phyloP scores from a whole-genome alignment of 92 coral and sea anemone species.

The Epizoanthus scotinus region DNA sequence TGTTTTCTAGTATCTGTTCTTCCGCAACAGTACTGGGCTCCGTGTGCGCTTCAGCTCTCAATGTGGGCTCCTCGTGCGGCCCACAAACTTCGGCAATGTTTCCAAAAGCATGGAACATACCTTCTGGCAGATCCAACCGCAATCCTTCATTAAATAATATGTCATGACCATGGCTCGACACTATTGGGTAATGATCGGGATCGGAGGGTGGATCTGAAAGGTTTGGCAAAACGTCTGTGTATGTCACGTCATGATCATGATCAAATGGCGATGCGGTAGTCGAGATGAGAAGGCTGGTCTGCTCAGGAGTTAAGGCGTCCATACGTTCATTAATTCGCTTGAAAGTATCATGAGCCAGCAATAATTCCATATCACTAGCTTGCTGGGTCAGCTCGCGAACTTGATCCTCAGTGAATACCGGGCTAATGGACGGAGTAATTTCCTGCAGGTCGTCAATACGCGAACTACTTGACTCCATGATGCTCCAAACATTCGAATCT shows the following conservation, averaged over 20 bases:
- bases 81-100: slow-evolving; percentile 24
- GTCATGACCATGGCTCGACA: slow-evolving; percentile 50
- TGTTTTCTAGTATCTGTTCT: slow-evolving; percentile 28
- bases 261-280: slow-evolving; percentile 60
- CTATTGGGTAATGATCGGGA: slow-evolving; percentile 52
- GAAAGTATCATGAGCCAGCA: slow-evolving; percentile 72
- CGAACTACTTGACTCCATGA: slow-evolving; percentile 50
- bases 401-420: slow-evolving; percentile 95
- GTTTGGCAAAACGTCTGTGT: slow-evolving; percentile 52
- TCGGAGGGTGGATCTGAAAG: slow-evolving; percentile 35
- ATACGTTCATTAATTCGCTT: slow-evolving; percentile 73
- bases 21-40: slow-evolving; percentile 34
- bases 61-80: slow-evolving; percentile 9
- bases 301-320: slow-evolving; percentile 65
- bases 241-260: slow-evolving; percentile 53
- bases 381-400: slow-evolving; percentile 85
- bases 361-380: slow-evolving; percentile 70
- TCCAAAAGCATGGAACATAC: slow-evolving; percentile 33
- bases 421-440: slow-evolving; percentile 94
- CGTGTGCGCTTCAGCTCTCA: slow-evolving; percentile 26
- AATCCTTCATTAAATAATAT: slow-evolving; percentile 51
- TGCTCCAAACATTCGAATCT: slow-evolving; percentile 29
- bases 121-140: slow-evolving; percentile 42
- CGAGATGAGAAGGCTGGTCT: slow-evolving; percentile 57
- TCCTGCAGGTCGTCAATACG: slow-evolving; percentile 88